These are phyloP conservation scores for Nautilus pompilius DNA, from an alignment of 1,140 invertebrate genomes.

Conservation along the genomic window DNA sequence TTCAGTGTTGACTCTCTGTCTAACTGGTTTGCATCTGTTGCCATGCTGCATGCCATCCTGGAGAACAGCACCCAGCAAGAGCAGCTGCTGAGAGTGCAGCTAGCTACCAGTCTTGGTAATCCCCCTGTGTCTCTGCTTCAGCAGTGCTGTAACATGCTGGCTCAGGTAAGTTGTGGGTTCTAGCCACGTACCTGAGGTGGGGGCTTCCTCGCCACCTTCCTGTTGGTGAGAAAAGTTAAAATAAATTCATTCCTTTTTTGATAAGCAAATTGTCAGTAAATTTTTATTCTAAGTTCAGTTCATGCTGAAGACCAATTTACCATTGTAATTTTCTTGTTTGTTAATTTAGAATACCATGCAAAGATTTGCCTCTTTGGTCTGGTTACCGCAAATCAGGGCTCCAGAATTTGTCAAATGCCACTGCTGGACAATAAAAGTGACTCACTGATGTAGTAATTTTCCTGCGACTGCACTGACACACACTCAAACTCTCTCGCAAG, in stretches of 20 bases:
- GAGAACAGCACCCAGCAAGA: constrained; percentile 89
- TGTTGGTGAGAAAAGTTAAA: not conserved
- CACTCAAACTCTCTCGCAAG: too few species aligned
- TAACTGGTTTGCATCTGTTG: constrained; percentile 96
- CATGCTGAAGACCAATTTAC: not conserved
- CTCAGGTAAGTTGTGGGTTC: constrained; percentile 60
- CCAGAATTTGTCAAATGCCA: too few species aligned
- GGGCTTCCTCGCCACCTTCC: not conserved
- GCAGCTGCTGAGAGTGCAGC: constrained; percentile 84
- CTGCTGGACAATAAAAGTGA: too few species aligned
- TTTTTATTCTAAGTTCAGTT: not conserved
- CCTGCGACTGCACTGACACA: too few species aligned
- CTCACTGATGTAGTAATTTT: too few species aligned
- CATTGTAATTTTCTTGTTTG: not conserved
- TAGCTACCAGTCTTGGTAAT: constrained; percentile 81
- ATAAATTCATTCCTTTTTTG: not conserved
- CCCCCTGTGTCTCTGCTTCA: constrained; percentile 84
- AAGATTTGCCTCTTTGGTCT: too few species aligned
- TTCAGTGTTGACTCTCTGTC: constrained; percentile 88
- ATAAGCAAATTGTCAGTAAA: not conserved
- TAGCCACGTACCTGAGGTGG: not conserved
- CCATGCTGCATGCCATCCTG: constrained; percentile 84
- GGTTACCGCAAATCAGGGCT: too few species aligned
- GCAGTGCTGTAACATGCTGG: constrained; percentile 79
- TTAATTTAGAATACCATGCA: too few species aligned